Percentiles rank a stretch among this genome's conserved stretches.
phyloP scores from a whole-genome alignment of 2,113 vertebrate species.

The Peromyscus californicus region DNA sequence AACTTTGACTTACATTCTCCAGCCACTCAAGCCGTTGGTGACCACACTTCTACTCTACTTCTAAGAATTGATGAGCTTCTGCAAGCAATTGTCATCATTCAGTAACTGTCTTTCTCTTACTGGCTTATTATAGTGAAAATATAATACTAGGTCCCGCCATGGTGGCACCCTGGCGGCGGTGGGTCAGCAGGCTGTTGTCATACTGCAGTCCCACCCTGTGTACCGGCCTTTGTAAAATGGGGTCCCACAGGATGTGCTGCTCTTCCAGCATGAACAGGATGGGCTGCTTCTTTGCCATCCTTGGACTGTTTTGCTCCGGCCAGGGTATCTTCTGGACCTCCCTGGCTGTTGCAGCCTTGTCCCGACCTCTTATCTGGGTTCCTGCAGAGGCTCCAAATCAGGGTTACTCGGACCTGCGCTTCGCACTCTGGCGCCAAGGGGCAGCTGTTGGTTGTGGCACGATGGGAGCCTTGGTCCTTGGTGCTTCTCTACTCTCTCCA shows the following conservation, averaged over 20 bases:
- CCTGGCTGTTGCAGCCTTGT: conserved; percentile 80
- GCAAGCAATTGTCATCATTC: not conserved
- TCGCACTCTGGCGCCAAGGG: conserved; percentile 90
- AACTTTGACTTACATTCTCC: not conserved
- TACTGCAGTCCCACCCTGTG: fast-evolving
- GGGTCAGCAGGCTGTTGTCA: fast-evolving
- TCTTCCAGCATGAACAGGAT: conserved; percentile 92
- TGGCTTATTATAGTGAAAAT: not conserved
- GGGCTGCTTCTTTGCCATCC: conserved; percentile 89
- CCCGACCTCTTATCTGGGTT: conserved; percentile 31
- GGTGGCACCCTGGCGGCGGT: fast-evolving
- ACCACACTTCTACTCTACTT: not conserved
- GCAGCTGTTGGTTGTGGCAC: conserved; percentile 90
- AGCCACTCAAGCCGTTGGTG: not conserved
- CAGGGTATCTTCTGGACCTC: conserved; percentile 93
- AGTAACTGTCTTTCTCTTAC: not conserved
- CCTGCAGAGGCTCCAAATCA: conserved; percentile 56
- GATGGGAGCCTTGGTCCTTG: conserved; percentile 86
- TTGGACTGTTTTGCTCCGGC: conserved; percentile 90
- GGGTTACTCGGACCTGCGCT: conserved; percentile 87
- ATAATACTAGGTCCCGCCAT: not conserved
- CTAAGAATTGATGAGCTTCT: not conserved
- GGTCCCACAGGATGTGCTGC: conserved; percentile 88
- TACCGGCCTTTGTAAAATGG: not conserved
- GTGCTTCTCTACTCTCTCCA: conserved; percentile 89